Conservation (phyloP, 1,140 invertebrate species). For the Stratiolaelaps scimitus region DNA sequence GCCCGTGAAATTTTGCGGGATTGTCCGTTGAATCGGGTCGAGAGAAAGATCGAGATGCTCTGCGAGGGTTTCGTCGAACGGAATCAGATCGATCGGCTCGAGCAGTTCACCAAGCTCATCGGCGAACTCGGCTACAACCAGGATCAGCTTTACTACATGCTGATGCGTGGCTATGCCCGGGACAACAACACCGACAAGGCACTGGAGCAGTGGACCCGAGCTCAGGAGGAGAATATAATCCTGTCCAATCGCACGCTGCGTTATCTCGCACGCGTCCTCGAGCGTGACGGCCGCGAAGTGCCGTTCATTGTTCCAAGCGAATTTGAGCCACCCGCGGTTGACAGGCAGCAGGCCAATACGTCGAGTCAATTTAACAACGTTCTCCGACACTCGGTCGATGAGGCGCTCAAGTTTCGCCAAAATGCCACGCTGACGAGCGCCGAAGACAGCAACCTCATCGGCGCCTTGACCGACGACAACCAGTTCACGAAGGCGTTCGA, state of each 20-base stretch:
- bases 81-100: background rate
- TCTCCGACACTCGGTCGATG: background rate
- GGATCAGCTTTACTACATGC: background rate
- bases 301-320: background rate
- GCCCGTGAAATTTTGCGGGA: background rate
- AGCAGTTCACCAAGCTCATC: background rate
- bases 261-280: background rate
- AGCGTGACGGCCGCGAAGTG: background rate
- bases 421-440: background rate
- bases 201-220: background rate
- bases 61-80: conserved; percentile 1
- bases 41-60: background rate
- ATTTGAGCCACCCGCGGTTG: too few relatives aligned
- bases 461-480: background rate
- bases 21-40: background rate
- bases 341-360: too few relatives aligned
- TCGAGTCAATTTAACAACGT: too few relatives aligned
- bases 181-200: background rate
- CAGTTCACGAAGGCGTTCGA: background rate
- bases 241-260: background rate
- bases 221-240: conserved; percentile 13
- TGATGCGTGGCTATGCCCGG: background rate
- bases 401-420: background rate
- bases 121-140: background rate
- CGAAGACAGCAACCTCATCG: background rate